Base-by-base conservation (phyloP, 2,888 invertebrate species). In the Drosophila anceps region DNA sequence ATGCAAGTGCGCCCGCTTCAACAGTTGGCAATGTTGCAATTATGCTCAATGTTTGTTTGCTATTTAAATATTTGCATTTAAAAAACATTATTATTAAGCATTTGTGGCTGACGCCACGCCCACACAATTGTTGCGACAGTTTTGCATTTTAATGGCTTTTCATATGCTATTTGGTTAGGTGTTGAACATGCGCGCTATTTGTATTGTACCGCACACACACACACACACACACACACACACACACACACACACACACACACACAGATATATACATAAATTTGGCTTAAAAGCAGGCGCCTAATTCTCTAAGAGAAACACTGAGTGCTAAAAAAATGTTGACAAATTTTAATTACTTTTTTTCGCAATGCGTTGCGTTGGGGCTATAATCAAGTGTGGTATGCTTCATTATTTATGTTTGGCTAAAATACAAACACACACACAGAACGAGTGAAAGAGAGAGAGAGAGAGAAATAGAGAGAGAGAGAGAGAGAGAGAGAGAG, bases 301-400 rank as follows among this genome's bases (percentile, higher is more conserved):
- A 80, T 69, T 63, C 64, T 64, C 51, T 46, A 37, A 46, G 44
- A 60, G 41, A 60, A 53, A 65, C 39, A 43, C 13, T 43, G 24
- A n/a, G 58, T 57, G 50, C 33, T n/a, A 41, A 20, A 37, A 37
- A 79, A 75, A 79, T 81, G 79, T 84, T 86, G 86, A 86, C 86
- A 82, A 80, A 82, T 84, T 84, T 84, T 87, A 84, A 87, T 84
- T 84, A 87, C 82, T 82, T 84, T 86, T 76, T 75, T 57, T 41
- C 15, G 71, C 73, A 64, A 31, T 57, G 70, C 70, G 64, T 63
- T 61, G 67, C 72, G 70, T 78, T 74, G 74, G 58, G 69, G 73
- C 74, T 75, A 78, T 80, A 84, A 84, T 84, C 87, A 86, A 78
- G 74, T 73, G 82, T 76, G 87, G 87, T 84, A 83, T 84, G 77